A percentile compares a stretch with the other conserved stretches of the same genome.
These are phyloP conservation scores for Apantesis nais DNA, from an alignment of 2,888 invertebrate species.

Conservation along the genomic window DNA sequence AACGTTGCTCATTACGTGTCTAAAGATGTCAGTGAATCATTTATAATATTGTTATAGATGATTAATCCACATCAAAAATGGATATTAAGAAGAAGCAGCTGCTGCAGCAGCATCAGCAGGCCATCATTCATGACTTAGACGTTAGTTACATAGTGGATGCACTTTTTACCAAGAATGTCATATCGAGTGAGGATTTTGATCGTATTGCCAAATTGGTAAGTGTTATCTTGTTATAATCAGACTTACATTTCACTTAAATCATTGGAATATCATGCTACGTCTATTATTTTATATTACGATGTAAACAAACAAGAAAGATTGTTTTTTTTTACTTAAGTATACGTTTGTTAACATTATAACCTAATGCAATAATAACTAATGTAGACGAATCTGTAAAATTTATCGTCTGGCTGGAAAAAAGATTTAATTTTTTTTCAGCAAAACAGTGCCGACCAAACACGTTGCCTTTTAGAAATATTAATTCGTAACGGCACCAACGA, in stretches of 20 bases:
- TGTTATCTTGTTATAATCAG: slow-evolving; percentile 8
- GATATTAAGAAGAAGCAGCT: slow-evolving; percentile 70
- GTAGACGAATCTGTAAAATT: not conserved
- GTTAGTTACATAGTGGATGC: slow-evolving; percentile 78
- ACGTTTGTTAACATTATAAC: not conserved
- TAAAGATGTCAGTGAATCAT: not conserved
- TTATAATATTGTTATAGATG: slow-evolving; percentile 58
- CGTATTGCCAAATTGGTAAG: slow-evolving; percentile 66
- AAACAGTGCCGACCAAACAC: slow-evolving; percentile 67
- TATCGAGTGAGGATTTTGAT: slow-evolving; percentile 70
- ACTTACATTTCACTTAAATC: not conserved
- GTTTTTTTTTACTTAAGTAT: not conserved
- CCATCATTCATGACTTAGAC: slow-evolving; percentile 79
- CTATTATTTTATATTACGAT: not conserved
- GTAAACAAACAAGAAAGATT: not conserved
- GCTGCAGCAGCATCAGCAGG: slow-evolving; percentile 72
- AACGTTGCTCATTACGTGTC: not conserved
- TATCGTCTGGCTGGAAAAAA: not conserved
- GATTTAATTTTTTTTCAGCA: slow-evolving; percentile 61
- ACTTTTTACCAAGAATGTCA: slow-evolving; percentile 71
- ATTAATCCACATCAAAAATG: slow-evolving; percentile 62
- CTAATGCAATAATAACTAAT: not conserved
- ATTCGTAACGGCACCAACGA: slow-evolving; percentile 70
- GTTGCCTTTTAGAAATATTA: slow-evolving; percentile 72
- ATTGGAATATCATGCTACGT: not conserved